A percentile compares a stretch with the other conserved stretches of the same genome.
These are phyloP conservation scores for Sebastes minor DNA, from an alignment of 2,797 vertebrate species.

Conservation along the genomic window DNA sequence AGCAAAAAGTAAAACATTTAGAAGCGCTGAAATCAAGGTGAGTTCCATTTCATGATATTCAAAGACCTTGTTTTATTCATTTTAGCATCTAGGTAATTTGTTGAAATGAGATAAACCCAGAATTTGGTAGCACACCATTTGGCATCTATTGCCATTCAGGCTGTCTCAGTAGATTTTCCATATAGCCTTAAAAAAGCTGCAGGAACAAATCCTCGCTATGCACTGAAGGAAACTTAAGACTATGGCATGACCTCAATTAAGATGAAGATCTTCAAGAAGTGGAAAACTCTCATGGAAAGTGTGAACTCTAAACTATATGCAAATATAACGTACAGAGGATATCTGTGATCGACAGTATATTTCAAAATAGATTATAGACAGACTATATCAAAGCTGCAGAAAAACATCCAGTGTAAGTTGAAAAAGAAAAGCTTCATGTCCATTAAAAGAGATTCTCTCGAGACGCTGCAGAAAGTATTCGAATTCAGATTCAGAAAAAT, in stretches of 20 bases:
- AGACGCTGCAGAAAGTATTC: background rate
- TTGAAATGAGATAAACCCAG: background rate
- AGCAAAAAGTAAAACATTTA: fast-evolving
- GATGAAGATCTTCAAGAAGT: slow-evolving; percentile 42
- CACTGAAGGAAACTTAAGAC: slow-evolving; percentile 8
- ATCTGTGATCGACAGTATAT: slow-evolving; percentile 1
- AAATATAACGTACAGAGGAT: slow-evolving; percentile 25
- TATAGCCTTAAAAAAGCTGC: background rate
- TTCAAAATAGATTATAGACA: background rate
- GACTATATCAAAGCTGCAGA: background rate
- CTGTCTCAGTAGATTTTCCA: background rate
- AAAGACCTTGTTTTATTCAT: background rate
- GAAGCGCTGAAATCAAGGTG: background rate
- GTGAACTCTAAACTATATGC: slow-evolving; percentile 28
- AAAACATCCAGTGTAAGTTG: background rate
- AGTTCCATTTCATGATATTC: background rate
- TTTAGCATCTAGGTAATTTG: background rate
- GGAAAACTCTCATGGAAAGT: slow-evolving; percentile 7
- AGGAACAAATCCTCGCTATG: background rate
- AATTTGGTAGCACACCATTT: background rate
- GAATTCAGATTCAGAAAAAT: background rate
- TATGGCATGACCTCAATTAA: slow-evolving; percentile 46
- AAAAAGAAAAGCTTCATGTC: background rate
- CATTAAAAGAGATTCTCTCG: background rate
- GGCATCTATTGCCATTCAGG: background rate